phyloP scores from a whole-genome alignment of 2,113 vertebrate species.

The Rhodinocichla rosea region DNA sequence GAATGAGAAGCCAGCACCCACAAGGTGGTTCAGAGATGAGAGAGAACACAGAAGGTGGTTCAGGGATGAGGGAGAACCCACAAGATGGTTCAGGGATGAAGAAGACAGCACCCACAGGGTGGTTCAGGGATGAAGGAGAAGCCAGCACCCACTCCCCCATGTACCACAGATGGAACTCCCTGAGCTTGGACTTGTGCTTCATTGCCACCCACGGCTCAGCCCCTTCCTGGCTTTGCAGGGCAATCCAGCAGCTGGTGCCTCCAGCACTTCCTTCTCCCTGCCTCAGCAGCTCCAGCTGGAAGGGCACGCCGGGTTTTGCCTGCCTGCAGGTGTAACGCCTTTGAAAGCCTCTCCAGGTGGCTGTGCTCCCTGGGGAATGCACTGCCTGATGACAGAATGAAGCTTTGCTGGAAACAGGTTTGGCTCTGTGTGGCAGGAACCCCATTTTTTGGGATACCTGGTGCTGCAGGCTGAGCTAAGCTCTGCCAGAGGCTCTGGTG shows the following conservation, averaged over 20 bases:
- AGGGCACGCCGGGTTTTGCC: accelerated
- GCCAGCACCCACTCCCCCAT: not conserved
- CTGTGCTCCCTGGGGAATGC: not conserved
- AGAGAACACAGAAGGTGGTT: not conserved
- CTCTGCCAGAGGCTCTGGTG: not conserved
- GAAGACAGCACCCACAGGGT: not conserved
- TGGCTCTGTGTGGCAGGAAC: not conserved
- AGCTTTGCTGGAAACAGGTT: not conserved
- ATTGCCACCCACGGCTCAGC: not conserved
- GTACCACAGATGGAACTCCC: accelerated
- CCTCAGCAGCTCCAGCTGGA: not conserved
- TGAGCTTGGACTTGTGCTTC: not conserved
- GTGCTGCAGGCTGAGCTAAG: not conserved
- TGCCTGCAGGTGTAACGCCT: not conserved
- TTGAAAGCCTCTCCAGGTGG: not conserved
- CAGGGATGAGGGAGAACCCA: too few species aligned
- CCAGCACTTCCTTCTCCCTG: not conserved
- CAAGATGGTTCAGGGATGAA: too few species aligned
- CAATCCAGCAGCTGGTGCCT: not conserved
- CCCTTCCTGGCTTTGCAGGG: not conserved
- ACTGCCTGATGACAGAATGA: not conserved
- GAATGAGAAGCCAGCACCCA: not conserved
- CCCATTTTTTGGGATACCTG: accelerated
- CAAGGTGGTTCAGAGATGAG: not conserved
- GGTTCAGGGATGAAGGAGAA: not conserved